phyloP scores from a whole-genome alignment of 2,888 invertebrate genomes.

The Euphydryas editha region DNA sequence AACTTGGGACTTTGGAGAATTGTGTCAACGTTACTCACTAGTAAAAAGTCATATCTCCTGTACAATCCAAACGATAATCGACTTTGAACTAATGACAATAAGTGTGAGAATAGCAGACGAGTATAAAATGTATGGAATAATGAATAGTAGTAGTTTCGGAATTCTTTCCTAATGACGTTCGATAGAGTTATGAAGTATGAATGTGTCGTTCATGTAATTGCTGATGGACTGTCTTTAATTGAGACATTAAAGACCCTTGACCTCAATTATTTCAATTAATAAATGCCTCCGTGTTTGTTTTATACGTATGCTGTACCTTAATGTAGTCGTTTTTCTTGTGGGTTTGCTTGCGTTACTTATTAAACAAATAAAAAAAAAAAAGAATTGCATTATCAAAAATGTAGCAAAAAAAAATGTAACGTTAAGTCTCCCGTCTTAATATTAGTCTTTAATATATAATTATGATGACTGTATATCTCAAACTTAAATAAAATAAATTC shows the following conservation, averaged over 20 bases:
- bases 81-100: conserved; percentile 10
- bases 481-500: too few relatives aligned
- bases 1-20: conserved; percentile 49
- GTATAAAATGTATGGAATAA: conserved; percentile 17
- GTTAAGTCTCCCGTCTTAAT: too few relatives aligned
- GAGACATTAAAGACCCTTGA: conserved; percentile 31
- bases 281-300: conserved; percentile 15
- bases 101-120: conserved; percentile 25
- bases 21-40: conserved; percentile 41
- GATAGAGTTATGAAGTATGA: conserved; percentile 40
- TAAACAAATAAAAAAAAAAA: too few relatives aligned
- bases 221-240: conserved; percentile 27
- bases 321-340: not conserved
- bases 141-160: conserved; percentile 24
- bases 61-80: conserved; percentile 25
- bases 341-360: too few relatives aligned
- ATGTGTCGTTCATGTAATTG: conserved; percentile 25
- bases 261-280: conserved; percentile 22
- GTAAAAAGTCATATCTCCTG: conserved; percentile 1
- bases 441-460: too few relatives aligned
- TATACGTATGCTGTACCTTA: not conserved
- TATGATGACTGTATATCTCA: too few relatives aligned
- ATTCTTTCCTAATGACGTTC: conserved; percentile 46
- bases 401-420: too few relatives aligned
- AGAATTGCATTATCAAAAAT: too few relatives aligned